Evolutionary conservation across 1,140 invertebrate species (phyloP), one percentile per base, ranked within the genome.

Genomic region (Brachionus sp.): DNA sequence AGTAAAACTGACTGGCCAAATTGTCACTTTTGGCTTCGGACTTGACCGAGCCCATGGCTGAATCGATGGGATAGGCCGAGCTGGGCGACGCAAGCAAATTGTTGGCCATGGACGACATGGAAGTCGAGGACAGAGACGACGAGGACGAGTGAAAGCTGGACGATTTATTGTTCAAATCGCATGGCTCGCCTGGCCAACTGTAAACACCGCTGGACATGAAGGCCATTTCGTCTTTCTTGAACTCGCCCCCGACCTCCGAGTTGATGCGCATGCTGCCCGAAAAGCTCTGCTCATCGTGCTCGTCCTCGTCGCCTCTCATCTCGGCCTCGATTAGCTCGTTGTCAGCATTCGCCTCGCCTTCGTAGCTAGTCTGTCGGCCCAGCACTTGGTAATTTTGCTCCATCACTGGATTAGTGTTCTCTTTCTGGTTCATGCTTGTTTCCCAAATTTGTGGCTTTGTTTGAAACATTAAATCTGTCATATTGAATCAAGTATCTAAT

Each of bases 401-500:
- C 23, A 25, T 4, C 23, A 75, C 37, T 44, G 42, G 37, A 33
- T 75, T 75, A 46, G 70, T 46, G 29, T 75, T 75, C 39, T 75
- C 70, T 25, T 75, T 75, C 16, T 75, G 70, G 44, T 46, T 50
- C 19, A 46, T 44, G 44, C 39, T 46, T 12, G 16, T 75, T 3
- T 75, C 70, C 70, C 70, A 75, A 39, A 46, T 29, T 5, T 75
- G 39, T 13, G 19, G 10, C 44, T 75, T 75, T 23, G 70, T 46
- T 10, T 75, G 70, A 46, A 46, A 75, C 16, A 75, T 75, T 46
- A 75, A 75, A 10, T 75, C 70, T 75, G 70, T 75, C 70, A 75
- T 75, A n/a, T 23, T 46, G 66, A 3, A 16, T 68, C 10, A 33
- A 68, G 16, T 62, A 37, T 68, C 33, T 68, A 35, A n/a, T 35